Conservation (phyloP, 2,888 invertebrate genomes). For the Hirtodrosophila duncani region DNA sequence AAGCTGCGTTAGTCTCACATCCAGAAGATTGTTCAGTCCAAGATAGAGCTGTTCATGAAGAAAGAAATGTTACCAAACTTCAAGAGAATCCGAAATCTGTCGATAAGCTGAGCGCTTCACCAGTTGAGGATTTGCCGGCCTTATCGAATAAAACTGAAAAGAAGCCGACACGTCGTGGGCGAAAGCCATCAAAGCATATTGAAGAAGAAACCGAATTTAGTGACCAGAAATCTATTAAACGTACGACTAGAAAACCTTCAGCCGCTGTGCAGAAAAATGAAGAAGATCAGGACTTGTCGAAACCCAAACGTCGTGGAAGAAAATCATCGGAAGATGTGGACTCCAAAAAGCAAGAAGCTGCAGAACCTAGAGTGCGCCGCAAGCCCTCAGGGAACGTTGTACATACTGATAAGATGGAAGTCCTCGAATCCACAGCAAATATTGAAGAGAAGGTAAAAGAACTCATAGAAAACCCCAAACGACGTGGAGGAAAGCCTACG, state of each 20-base stretch:
- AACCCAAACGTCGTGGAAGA: background rate
- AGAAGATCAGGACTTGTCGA: too few species aligned
- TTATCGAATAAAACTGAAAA: background rate
- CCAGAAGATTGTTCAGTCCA: too few species aligned
- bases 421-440: background rate
- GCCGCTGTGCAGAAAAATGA: background rate
- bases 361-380: too few species aligned
- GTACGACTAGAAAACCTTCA: background rate
- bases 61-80: too few species aligned
- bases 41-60: too few species aligned
- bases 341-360: background rate
- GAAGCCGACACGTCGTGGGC: background rate
- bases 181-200: background rate
- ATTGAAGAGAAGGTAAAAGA: too few species aligned
- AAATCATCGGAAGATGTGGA: background rate
- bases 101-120: too few species aligned
- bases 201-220: background rate
- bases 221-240: background rate
- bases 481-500: background rate
- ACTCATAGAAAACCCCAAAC: slow-evolving; percentile 1
- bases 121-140: background rate
- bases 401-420: too few species aligned
- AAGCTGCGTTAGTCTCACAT: too few species aligned
- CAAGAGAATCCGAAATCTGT: too few species aligned
- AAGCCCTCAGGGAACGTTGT: too few species aligned